phyloP scores from a whole-genome alignment of 2,113 vertebrate genomes.

The Phaetusa simplex region DNA sequence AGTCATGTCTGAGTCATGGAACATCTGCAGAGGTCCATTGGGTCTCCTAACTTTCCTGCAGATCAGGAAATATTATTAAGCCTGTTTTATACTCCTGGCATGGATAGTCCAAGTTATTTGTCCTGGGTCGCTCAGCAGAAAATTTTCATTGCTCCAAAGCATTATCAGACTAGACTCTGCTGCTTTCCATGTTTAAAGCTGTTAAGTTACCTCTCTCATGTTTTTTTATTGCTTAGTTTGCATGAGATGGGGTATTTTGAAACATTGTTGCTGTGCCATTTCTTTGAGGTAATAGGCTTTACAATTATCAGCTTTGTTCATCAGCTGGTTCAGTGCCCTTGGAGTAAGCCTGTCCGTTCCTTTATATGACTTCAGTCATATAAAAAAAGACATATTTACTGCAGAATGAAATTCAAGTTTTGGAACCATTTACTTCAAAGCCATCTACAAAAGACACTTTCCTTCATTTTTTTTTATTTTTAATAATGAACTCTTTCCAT shows the following conservation, averaged over 20 bases:
- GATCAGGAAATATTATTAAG: background rate
- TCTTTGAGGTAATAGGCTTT: background rate
- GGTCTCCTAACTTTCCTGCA: background rate
- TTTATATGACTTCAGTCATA: background rate
- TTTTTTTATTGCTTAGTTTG: background rate
- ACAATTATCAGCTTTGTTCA: background rate
- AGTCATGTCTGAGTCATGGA: background rate
- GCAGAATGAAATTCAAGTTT: slow-evolving; percentile 34
- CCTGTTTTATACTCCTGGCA: background rate
- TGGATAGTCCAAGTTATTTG: background rate
- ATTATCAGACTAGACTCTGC: background rate
- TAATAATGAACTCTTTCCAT: slow-evolving; percentile 51
- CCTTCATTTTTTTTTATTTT: background rate
- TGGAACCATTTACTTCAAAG: slow-evolving; percentile 5
- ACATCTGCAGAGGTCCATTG: background rate
- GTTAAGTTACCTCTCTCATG: background rate
- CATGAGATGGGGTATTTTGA: background rate
- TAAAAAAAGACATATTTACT: slow-evolving; percentile 5
- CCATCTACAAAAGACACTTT: background rate
- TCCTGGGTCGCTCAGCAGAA: background rate
- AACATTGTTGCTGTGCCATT: background rate
- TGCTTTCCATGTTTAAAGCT: background rate
- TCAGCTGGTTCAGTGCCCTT: background rate
- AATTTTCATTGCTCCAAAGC: background rate
- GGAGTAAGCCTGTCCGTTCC: background rate